A percentile compares a stretch with the other conserved stretches of the same genome.
Evolutionary conservation across 2,888 invertebrate genomes (phyloP).

Genomic region (Pseudolycoriella hygida): DNA sequence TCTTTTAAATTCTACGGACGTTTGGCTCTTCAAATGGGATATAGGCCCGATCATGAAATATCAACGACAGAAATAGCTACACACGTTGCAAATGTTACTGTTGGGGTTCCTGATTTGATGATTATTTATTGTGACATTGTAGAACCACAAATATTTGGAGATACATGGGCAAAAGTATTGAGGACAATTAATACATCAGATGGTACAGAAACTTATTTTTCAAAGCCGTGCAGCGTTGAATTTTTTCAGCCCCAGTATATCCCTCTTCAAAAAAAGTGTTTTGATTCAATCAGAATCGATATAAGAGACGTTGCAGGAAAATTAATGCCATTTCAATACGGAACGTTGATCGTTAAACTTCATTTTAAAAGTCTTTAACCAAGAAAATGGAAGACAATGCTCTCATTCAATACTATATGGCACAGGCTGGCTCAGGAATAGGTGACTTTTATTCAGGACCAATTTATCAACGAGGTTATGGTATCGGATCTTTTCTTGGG

Average conservation of each 20-base stretch:
- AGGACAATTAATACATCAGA: not conserved
- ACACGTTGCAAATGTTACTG: not conserved
- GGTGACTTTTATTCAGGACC: no score
- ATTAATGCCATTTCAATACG: not conserved
- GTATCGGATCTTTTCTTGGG: no score
- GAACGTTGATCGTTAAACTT: not conserved
- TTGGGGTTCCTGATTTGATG: conserved; percentile 2
- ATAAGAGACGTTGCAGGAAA: not conserved
- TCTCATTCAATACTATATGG: no score
- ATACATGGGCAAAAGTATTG: not conserved
- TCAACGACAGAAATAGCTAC: not conserved
- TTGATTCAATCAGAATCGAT: not conserved
- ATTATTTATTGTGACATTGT: conserved; percentile 4
- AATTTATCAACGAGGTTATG: no score
- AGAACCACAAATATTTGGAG: not conserved
- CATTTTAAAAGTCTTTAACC: no score
- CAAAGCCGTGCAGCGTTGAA: not conserved
- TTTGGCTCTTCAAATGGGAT: not conserved
- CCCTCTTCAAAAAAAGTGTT: not conserved
- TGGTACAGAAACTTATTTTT: not conserved
- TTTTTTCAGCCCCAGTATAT: not conserved
- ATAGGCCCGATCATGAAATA: not conserved
- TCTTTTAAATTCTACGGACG: not conserved
- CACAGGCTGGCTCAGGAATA: no score
- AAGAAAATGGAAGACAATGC: no score